Base-by-base conservation (phyloP, 2,113 vertebrate species). In the Tapirus terrestris region DNA sequence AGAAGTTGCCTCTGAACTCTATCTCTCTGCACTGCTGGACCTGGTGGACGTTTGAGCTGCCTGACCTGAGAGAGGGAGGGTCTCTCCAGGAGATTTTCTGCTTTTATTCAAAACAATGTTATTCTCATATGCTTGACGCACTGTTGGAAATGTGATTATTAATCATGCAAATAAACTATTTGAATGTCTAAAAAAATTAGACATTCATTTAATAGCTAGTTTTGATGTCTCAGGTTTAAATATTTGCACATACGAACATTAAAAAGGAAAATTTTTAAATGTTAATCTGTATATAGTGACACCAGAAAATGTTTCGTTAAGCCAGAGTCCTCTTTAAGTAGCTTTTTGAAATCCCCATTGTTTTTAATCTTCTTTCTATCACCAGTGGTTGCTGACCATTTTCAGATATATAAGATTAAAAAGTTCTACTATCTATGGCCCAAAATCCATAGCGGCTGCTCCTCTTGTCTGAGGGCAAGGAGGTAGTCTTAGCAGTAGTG, bases 41-140 rank as follows among this genome's bases (percentile, higher is more conserved):
- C 99, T 99, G 43, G 98, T 99, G 31, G 98, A 99, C 56, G 99
- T 99, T 65, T 99, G 98, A 99, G 53, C 18, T 63, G n/a, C 23
- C 65, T 77, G 86, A 43, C 20, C 6, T 25, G 45, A 10, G 53
- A 53, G 25, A 16, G 6, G 21, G 5, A 17, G 4, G 23, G 8
- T 63, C 27, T 88, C 61, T 63, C n/a, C 21, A 12, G 39, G 45
- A 73, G 63, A 65, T 18, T 48, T 63, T 84, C 75, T 65, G 73
- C 53, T 81, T 81, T 70, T 77, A 73, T 39, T 75, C 39, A 93
- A 83, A 96, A 93, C 95, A 88, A 94, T 93, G 56, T 92, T 97
- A 67, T 76, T 86, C 23, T 92, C 70, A 92, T 39, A 65, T 91
- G 65, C 70, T 91, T 92, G 53, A 75, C 56, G 65, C 23, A 48